Base-by-base conservation (phyloP, 2,113 vertebrate species). In the Podarcis muralis region DNA sequence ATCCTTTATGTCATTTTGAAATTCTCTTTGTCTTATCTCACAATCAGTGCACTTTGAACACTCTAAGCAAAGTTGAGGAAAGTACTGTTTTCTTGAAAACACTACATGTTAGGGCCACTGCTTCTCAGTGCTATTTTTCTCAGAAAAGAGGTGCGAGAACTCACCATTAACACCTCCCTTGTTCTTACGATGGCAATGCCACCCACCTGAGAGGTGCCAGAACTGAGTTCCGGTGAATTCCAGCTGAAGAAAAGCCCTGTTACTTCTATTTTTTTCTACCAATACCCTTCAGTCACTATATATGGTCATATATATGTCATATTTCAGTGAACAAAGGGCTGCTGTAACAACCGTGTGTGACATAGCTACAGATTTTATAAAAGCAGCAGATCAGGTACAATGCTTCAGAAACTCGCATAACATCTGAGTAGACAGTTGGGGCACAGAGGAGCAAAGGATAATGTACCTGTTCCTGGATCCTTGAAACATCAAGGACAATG, bases 381-480 rank as follows among this genome's bases (percentile, higher is more conserved):
- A 88, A 82, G 72, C 20, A 15, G 80, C 20, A 48, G 69, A 65
- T 23, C 35, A 65, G 35, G 11, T 43, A 32, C 35, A 37, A 9
- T 23, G 69, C 71, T 83, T 88, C 35, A 88, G 87, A 83, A 88
- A 75, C 79, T 76, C 71, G 43, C 30, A 7, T n/a, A 88, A 82
- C 71, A 83, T 66, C 87, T n/a, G 87, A 75, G 71, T 32, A 66
- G 87, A 53, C 86, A 87, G 48, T 11, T 66, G 4, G 9, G 48
- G 32, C 23, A 18, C 6, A 15, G 25, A 35, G 35, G 48, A 66
- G 32, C 66, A 81, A 48, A 40, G 20, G 35, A 75, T 76, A 88
- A 83, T 76, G 37, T 25, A 3, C 75, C 43, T 62, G 78, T 20
- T 76, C 27, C 59, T 76, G 48, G 22, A 32, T 48, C 76, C 69